Evolutionary conservation across 2,113 vertebrate genomes (phyloP).

Genomic region (Heptranchias perlo): DNA sequence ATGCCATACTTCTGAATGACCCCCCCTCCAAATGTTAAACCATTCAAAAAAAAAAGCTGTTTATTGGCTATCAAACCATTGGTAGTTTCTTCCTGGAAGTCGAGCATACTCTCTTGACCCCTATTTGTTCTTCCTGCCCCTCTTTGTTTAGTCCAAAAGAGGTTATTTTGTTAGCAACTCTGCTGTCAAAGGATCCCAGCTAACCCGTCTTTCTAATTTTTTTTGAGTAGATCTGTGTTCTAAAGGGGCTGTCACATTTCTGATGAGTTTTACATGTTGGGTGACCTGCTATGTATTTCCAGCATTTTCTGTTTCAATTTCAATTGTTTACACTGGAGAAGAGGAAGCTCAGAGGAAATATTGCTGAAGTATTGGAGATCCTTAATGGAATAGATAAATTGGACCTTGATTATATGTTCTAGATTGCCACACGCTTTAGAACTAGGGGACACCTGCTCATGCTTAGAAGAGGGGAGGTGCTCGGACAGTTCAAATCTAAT

Average conservation of each 20-base stretch:
- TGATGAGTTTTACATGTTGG: not conserved
- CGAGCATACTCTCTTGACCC: not conserved
- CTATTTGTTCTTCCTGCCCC: not conserved
- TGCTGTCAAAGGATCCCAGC: not conserved
- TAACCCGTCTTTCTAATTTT: not conserved
- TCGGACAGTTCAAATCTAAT: not conserved
- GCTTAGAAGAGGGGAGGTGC: not conserved
- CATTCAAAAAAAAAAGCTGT: not conserved
- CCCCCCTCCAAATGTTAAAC: not conserved
- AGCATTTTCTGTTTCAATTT: not conserved
- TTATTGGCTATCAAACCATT: not conserved
- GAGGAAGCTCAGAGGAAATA: not conserved
- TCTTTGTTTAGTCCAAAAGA: not conserved
- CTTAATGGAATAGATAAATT: not conserved
- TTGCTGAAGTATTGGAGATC: not conserved
- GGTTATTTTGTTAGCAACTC: not conserved
- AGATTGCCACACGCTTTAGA: not conserved
- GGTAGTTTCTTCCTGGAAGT: not conserved
- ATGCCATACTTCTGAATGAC: not conserved
- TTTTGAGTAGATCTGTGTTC: not conserved
- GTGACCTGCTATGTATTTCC: too few species aligned
- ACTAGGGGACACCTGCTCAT: not conserved
- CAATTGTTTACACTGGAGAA: not conserved
- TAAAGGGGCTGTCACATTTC: not conserved
- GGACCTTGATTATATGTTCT: not conserved